Evolutionary conservation across 2,888 invertebrate species (phyloP), one percentile per base, ranked within the genome.

Genomic region (Trilocha varians): DNA sequence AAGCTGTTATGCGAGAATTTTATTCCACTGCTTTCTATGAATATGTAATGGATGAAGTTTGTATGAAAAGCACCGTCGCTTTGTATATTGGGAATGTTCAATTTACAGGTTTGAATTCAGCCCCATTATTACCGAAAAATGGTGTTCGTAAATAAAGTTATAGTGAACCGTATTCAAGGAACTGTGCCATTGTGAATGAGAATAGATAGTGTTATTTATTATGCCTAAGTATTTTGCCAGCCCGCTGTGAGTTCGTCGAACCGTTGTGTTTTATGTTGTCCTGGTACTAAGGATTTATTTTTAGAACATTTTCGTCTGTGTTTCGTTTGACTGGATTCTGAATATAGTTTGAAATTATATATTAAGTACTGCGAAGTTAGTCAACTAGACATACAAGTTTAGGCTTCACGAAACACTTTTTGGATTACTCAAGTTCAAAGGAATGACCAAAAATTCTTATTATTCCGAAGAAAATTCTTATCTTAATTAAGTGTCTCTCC

Each of bases 201-300:
- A 9, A 9, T 25, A 9, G 25, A 9, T 9, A 25, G 11, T 2
- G 3, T 2, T 9, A 3, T 25, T 3, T 4, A 3, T 5, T 25
- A 9, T 25, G 25, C 1, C 25, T 9, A 9, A 25, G 11, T 25
- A 25, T 9, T 25, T 25, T 11, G 6, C 25, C 8, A 25, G 25
- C 25, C 2, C 25, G 25, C 25, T 25, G 25, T 25, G 6, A 11
- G 8, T 25, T 25, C 25, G 11, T 25, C 11, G 25, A 25, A 25
- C 41, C 41, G 33, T 42, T 40, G 36, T 45, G 39, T 48, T 46
- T 49, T 41, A 52, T 50, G 44, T 36, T 18, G 16, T 41, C 45
- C 47, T 46, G 43, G 42, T 48, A 40, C 37, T 40, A 43, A 47
- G 15, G 13, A 8, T 35, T 11, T 35, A 9, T 25, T 25, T 25